Evolutionary conservation across 2,888 invertebrate genomes (phyloP).

Genomic region (Lymantria monacha): DNA sequence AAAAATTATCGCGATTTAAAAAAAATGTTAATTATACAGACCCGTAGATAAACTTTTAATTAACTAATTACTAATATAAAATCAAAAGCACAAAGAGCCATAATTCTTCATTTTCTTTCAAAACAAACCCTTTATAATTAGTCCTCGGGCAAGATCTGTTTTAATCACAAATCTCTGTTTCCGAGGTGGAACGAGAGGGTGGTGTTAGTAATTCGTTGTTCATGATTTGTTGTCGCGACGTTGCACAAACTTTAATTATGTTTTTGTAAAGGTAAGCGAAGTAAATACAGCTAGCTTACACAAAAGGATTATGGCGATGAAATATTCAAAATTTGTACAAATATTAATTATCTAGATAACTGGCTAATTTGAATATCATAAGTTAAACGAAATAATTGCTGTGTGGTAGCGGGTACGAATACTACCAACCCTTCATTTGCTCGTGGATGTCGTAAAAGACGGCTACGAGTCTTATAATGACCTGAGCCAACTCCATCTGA

Average conservation of each 20-base stretch:
- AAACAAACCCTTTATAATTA: conserved; percentile 15
- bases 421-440: too few species aligned
- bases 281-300: conserved; percentile 12
- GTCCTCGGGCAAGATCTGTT: conserved; percentile 29
- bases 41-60: neutral
- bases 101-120: neutral
- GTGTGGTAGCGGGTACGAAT: too few species aligned
- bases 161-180: conserved; percentile 18
- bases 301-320: neutral
- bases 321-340: neutral
- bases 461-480: too few species aligned
- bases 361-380: too few species aligned
- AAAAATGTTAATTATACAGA: neutral
- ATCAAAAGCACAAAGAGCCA: neutral
- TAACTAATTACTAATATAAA: neutral
- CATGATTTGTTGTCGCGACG: conserved; percentile 42
- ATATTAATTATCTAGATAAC: neutral
- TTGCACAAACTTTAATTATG: conserved; percentile 61
- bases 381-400: too few species aligned
- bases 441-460: too few species aligned
- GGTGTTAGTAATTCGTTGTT: conserved; percentile 41
- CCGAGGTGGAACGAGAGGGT: neutral
- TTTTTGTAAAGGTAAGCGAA: conserved; percentile 44
- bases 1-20: neutral
- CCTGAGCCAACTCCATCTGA: too few species aligned